These are phyloP conservation scores for Chaenodraco wilsoni DNA, from an alignment of 2,797 vertebrate genomes.

Conservation along the genomic window DNA sequence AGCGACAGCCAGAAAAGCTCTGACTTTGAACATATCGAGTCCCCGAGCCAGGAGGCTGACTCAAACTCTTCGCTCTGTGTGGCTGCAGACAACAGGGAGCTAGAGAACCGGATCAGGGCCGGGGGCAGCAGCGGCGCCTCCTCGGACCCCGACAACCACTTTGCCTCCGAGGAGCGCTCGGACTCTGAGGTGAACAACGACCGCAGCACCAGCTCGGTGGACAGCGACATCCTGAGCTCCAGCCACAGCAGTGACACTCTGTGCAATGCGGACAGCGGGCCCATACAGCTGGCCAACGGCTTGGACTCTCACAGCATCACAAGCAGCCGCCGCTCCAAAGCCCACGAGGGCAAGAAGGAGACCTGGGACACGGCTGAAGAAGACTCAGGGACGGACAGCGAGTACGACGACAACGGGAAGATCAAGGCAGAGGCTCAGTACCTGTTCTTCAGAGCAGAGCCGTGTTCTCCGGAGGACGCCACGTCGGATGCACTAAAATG, in stretches of 20 bases:
- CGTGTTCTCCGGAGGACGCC: constrained; percentile 87
- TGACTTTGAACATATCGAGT: constrained; percentile 96
- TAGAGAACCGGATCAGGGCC: constrained; percentile 89
- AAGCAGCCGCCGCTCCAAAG: constrained; percentile 96
- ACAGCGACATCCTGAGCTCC: constrained; percentile 99
- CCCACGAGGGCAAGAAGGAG: constrained; percentile 97
- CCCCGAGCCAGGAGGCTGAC: constrained; percentile 89
- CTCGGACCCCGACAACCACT: constrained; percentile 90
- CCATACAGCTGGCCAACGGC: constrained; percentile 93
- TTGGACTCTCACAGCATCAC: constrained; percentile 98
- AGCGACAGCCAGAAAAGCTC: constrained; percentile 96
- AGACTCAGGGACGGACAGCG: constrained; percentile 98
- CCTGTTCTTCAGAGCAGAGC: constrained; percentile 93
- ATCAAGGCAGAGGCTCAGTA: constrained; percentile 90
- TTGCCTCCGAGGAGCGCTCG: constrained; percentile 92
- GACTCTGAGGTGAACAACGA: constrained; percentile 99
- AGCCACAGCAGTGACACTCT: constrained; percentile 98
- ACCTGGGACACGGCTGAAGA: constrained; percentile 99
- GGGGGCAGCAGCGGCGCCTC: constrained; percentile 61
- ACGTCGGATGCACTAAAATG: constrained; percentile 91
- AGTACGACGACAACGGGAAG: constrained; percentile 97
- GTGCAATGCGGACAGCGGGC: constrained; percentile 93
- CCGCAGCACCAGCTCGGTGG: constrained; percentile 97
- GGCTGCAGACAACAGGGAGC: constrained; percentile 89
- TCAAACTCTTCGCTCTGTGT: constrained; percentile 84